A percentile compares a stretch with the other conserved stretches of the same genome.
Evolutionary conservation across 2,888 invertebrate genomes (phyloP).

Genomic region (Thera britannica): DNA sequence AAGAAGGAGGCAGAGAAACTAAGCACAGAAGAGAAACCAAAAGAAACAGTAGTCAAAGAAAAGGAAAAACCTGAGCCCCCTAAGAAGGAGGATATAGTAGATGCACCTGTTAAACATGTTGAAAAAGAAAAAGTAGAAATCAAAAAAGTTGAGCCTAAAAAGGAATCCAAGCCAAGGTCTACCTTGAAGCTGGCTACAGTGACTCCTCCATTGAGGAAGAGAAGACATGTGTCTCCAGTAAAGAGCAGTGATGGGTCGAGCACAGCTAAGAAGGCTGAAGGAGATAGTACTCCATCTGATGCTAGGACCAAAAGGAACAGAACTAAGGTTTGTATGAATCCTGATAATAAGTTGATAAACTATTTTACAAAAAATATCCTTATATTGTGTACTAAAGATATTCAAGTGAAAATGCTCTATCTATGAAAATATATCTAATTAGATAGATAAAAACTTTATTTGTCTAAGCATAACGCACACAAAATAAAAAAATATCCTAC

Average conservation of each 20-base stretch:
- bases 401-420: too few relatives aligned
- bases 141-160: constrained; percentile 47
- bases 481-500: too few relatives aligned
- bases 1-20: constrained; percentile 61
- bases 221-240: constrained; percentile 80
- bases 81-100: constrained; percentile 44
- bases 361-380: too few relatives aligned
- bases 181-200: constrained; percentile 83
- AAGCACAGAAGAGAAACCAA: constrained; percentile 50
- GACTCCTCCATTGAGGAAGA: constrained; percentile 82
- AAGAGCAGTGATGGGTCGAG: constrained; percentile 65
- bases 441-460: too few relatives aligned
- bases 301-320: constrained; percentile 75
- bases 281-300: constrained; percentile 66
- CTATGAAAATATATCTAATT: too few relatives aligned
- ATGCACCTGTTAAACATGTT: constrained; percentile 54
- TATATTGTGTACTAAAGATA: too few relatives aligned
- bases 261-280: constrained; percentile 69
- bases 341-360: neutral
- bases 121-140: constrained; percentile 67
- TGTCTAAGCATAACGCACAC: too few relatives aligned
- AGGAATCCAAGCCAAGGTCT: constrained; percentile 73
- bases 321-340: constrained; percentile 65
- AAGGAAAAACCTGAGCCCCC: constrained; percentile 51
- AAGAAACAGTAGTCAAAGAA: constrained; percentile 53